Evolutionary conservation across 2,797 vertebrate species (phyloP).

Genomic region (Urophycis tenuis): DNA sequence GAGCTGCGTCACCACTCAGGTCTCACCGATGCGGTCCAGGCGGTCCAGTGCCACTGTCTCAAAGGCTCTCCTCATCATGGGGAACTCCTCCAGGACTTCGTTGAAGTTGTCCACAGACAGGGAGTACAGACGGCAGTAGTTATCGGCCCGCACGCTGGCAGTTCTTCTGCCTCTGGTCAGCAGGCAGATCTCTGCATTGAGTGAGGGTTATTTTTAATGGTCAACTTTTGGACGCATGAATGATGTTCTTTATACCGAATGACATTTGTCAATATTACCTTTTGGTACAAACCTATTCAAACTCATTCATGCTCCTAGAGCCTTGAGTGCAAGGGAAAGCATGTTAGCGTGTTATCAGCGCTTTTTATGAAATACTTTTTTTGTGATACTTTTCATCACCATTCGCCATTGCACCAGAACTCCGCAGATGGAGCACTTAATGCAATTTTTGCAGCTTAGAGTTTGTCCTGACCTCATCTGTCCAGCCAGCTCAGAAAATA

Average conservation of each 20-base stretch:
- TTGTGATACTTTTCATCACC: constrained; percentile 38
- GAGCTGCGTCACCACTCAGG: not conserved
- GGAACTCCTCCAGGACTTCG: constrained; percentile 95
- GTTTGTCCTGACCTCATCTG: constrained; percentile 64
- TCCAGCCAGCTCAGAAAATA: constrained; percentile 60
- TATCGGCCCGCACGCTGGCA: constrained; percentile 89
- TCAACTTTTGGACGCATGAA: not conserved
- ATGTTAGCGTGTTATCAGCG: not conserved
- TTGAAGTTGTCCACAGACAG: constrained; percentile 97
- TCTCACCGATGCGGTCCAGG: constrained; percentile 91
- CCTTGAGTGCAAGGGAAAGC: not conserved
- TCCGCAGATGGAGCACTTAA: constrained; percentile 69
- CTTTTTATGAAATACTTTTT: constrained; percentile 22
- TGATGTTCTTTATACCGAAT: not conserved
- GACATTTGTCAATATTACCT: not conserved
- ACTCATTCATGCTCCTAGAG: not conserved
- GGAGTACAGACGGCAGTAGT: constrained; percentile 95
- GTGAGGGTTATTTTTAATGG: not conserved
- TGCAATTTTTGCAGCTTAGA: constrained; percentile 70
- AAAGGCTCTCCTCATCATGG: constrained; percentile 98
- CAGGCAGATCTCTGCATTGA: constrained; percentile 88
- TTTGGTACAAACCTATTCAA: too few species aligned
- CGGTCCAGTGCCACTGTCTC: constrained; percentile 94
- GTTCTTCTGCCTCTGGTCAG: constrained; percentile 91
- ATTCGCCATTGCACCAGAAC: constrained; percentile 39